These are phyloP conservation scores for Sturmia bella DNA, from an alignment of 2,888 invertebrate species.

Conservation along the genomic window DNA sequence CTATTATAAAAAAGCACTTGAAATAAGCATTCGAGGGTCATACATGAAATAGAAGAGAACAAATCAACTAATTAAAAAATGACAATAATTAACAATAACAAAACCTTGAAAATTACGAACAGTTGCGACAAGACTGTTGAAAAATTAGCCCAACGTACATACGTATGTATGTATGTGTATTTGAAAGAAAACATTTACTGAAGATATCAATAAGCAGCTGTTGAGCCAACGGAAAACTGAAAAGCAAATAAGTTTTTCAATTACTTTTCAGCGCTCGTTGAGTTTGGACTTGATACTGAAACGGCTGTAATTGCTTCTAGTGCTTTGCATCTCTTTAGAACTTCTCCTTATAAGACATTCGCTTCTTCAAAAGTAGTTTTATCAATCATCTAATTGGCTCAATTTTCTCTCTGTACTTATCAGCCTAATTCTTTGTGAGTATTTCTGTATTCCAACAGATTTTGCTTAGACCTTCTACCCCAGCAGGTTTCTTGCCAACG, in stretches of 20 bases:
- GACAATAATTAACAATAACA: no score
- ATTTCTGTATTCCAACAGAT: conserved; percentile 46
- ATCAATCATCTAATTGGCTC: conserved; percentile 79
- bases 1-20: no score
- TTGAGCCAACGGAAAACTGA: conserved; percentile 8
- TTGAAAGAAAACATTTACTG: conserved; percentile 35
- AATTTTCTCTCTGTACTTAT: conserved; percentile 54
- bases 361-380: conserved; percentile 51
- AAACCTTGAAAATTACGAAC: no score
- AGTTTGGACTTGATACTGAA: conserved; percentile 3
- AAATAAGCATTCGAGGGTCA: no score
- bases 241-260: conserved; percentile 6
- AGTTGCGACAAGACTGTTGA: no score
- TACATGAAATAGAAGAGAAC: no score
- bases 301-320: conserved; percentile 29
- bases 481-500: conserved; percentile 41
- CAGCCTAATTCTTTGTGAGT: conserved; percentile 19
- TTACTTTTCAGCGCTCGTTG: conserved; percentile 14
- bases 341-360: conserved; percentile 45
- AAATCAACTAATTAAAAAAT: no score
- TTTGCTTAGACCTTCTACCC: background rate
- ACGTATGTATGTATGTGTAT: conserved; percentile 7
- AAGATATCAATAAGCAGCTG: conserved; percentile 37
- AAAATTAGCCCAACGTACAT: no score
- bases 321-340: conserved; percentile 16